These are phyloP conservation scores for Xylota sylvarum DNA, from an alignment of 2,888 invertebrate genomes.

Conservation along the genomic window DNA sequence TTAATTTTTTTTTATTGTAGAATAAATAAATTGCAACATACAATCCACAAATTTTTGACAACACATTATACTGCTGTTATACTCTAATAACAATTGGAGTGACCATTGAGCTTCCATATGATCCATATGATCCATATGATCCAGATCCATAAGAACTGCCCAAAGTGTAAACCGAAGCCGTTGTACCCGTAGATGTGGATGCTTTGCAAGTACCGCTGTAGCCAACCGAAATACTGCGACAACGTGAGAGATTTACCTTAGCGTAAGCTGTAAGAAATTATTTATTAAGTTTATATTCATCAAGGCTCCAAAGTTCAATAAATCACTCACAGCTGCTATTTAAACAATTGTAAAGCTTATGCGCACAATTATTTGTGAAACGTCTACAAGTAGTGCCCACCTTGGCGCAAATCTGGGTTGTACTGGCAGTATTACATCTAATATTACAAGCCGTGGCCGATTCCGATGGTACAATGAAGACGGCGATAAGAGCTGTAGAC, in stretches of 20 bases:
- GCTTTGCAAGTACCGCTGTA: constrained; percentile 5
- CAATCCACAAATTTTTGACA: background rate
- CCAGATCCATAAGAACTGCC: background rate
- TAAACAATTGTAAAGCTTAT: constrained; percentile 12
- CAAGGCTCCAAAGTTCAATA: background rate
- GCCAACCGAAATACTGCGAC: background rate
- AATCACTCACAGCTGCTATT: background rate
- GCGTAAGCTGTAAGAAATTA: constrained; percentile 2
- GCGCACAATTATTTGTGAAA: constrained; percentile 14
- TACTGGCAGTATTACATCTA: constrained; percentile 9
- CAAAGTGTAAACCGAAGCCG: background rate
- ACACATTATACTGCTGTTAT: too few relatives aligned
- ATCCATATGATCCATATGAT: background rate
- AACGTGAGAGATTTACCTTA: background rate
- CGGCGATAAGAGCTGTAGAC: background rate
- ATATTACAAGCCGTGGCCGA: background rate
- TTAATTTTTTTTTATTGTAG: background rate
- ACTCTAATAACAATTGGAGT: constrained; percentile 24
- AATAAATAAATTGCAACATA: background rate
- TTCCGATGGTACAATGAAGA: background rate
- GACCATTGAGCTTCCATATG: background rate
- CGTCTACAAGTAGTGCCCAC: background rate
- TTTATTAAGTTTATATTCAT: background rate
- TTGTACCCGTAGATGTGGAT: background rate
- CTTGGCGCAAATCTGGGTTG: constrained; percentile 13